Percentiles rank a stretch among this genome's conserved stretches.
Conservation (phyloP, 2,797 vertebrate species). For the Microctenopoma stevenorrisi region DNA sequence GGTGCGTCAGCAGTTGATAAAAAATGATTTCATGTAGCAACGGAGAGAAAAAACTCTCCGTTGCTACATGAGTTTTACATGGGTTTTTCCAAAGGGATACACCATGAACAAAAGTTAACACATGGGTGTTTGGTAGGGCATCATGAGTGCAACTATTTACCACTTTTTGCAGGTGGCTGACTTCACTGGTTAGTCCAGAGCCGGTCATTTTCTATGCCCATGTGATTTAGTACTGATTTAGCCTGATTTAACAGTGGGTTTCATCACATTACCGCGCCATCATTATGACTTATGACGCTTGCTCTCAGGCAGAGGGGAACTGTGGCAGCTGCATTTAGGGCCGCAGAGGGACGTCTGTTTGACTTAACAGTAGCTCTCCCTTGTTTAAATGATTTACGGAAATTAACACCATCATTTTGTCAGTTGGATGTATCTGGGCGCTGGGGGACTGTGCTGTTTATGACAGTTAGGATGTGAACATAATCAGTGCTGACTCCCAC, state of each 20-base stretch:
- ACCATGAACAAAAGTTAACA: no score
- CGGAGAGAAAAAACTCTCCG: background rate
- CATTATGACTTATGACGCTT: slow-evolving; percentile 7
- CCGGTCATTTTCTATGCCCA: background rate
- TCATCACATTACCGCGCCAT: background rate
- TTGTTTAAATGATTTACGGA: slow-evolving; percentile 47
- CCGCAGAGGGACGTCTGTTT: slow-evolving; percentile 33
- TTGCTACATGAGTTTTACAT: background rate
- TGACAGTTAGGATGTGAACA: slow-evolving; percentile 51
- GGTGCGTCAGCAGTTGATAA: slow-evolving; percentile 8
- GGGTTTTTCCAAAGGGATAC: background rate
- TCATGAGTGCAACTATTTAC: background rate
- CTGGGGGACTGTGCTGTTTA: slow-evolving; percentile 26
- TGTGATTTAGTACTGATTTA: slow-evolving; percentile 14
- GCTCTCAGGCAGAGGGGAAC: slow-evolving; percentile 13
- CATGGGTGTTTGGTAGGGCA: no score
- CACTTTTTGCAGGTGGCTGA: background rate
- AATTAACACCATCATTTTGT: slow-evolving; percentile 53
- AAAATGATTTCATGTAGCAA: background rate
- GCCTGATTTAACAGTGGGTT: slow-evolving; percentile 3
- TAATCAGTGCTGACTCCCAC: slow-evolving; percentile 68
- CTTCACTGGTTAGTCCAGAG: background rate
- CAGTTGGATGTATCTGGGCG: slow-evolving; percentile 24
- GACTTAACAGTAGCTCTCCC: slow-evolving; percentile 16
- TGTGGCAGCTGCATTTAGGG: slow-evolving; percentile 41